Evolutionary conservation across 2,888 invertebrate species (phyloP).

Genomic region (Patella depressa): DNA sequence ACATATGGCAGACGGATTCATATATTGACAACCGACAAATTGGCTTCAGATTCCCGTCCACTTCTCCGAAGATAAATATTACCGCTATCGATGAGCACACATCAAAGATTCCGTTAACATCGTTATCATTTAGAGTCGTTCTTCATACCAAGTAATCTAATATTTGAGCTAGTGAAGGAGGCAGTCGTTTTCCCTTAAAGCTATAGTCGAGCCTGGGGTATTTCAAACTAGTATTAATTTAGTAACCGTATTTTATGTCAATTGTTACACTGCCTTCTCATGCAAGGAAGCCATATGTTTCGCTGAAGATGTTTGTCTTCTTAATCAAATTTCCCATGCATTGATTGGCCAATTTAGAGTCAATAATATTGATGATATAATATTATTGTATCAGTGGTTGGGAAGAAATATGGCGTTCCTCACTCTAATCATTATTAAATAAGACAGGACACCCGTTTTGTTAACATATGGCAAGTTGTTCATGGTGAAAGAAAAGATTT

Average conservation of each 20-base stretch:
- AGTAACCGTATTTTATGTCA: background rate
- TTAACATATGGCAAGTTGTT: too few species aligned
- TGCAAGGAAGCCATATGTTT: slow-evolving; percentile 2
- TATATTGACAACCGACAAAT: too few species aligned
- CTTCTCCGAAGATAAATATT: background rate
- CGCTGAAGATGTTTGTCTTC: slow-evolving; percentile 1
- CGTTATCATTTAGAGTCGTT: slow-evolving; percentile 2
- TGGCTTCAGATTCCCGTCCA: too few species aligned
- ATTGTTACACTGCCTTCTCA: background rate
- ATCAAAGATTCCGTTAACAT: slow-evolving; percentile 6
- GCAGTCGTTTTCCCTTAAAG: background rate
- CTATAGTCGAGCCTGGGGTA: too few species aligned
- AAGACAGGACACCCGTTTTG: too few species aligned
- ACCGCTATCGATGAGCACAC: background rate
- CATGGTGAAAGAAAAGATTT: too few species aligned
- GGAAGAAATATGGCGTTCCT: too few species aligned
- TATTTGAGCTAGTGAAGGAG: background rate
- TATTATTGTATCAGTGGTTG: too few species aligned
- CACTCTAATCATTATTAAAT: too few species aligned
- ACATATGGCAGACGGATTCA: too few species aligned
- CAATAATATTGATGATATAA: too few species aligned
- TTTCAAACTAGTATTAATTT: background rate
- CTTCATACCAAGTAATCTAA: background rate
- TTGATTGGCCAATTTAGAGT: slow-evolving; percentile 5
- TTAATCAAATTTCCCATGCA: slow-evolving; percentile 7